These are phyloP conservation scores for Eubasilissa regina DNA, from an alignment of 1,140 invertebrate genomes.

Conservation along the genomic window DNA sequence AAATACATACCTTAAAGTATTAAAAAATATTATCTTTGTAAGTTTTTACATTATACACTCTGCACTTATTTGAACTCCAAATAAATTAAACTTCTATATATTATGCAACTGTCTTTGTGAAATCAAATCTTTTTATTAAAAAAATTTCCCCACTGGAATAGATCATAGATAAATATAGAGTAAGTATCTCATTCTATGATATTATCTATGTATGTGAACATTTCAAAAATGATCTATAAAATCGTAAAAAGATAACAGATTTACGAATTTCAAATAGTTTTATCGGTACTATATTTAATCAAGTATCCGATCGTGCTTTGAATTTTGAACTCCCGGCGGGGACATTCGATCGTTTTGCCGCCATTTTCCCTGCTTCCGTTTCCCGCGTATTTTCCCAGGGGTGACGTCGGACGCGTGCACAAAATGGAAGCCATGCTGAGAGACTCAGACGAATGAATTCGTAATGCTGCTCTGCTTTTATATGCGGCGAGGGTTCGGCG, in stretches of 20 bases:
- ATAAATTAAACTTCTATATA: no score
- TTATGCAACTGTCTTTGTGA: no score
- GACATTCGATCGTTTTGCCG: conserved; percentile 43
- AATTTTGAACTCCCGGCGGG: conserved; percentile 42
- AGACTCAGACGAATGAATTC: conserved; percentile 39
- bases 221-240: neutral
- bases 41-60: no score
- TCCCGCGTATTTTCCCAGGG: conserved; percentile 41
- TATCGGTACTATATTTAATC: conserved; percentile 44
- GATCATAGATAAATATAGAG: no score
- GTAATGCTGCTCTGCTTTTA: conserved; percentile 34
- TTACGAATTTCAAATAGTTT: conserved; percentile 39
- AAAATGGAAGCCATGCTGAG: conserved; percentile 45
- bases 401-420: conserved; percentile 27
- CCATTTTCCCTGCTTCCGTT: conserved; percentile 46
- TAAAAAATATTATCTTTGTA: no score
- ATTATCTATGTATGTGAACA: neutral
- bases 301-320: conserved; percentile 37
- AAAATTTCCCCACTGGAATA: no score
- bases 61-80: no score
- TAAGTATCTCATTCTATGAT: no score
- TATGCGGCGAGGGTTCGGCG: conserved; percentile 21
- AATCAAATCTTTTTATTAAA: no score
- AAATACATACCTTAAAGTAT: no score
- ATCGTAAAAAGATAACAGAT: conserved; percentile 27